phyloP scores from a whole-genome alignment of 2,888 invertebrate species.

The Elmis aenea region DNA sequence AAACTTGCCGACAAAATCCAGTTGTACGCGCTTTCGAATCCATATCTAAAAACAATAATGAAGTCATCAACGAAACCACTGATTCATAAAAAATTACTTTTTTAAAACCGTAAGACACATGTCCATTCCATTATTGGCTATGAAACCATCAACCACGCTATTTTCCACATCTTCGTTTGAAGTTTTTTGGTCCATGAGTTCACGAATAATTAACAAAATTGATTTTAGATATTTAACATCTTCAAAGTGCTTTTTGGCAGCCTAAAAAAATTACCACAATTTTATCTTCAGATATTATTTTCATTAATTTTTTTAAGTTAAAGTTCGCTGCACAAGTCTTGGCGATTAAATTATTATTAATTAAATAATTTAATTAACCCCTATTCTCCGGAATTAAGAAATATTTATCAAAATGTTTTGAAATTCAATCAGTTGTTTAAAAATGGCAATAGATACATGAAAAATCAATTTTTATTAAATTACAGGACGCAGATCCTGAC shows the following conservation, averaged over 20 bases:
- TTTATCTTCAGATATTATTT: neutral
- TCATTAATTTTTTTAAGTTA: conserved; percentile 8
- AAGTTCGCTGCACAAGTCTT: too few relatives aligned
- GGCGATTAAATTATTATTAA: too few relatives aligned
- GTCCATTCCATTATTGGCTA: conserved; percentile 23
- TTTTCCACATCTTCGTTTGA: conserved; percentile 15
- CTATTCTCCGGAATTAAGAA: too few relatives aligned
- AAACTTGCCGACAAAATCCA: neutral
- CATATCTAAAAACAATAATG: neutral
- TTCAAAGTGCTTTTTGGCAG: conserved; percentile 25
- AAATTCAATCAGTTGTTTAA: too few relatives aligned
- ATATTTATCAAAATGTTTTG: too few relatives aligned
- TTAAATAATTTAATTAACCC: too few relatives aligned
- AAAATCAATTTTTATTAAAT: too few relatives aligned
- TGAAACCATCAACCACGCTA: conserved; percentile 21
- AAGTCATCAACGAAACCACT: neutral
- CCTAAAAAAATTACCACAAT: conserved; percentile 19
- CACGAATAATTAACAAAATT: conserved; percentile 25
- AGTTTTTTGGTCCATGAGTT: conserved; percentile 17
- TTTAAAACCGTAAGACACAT: conserved; percentile 26
- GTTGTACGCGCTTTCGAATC: neutral
- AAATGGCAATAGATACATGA: too few relatives aligned
- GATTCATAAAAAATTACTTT: conserved; percentile 18
- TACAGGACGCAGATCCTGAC: too few relatives aligned
- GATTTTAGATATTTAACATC: conserved; percentile 26